Percentiles rank a stretch among this genome's conserved stretches.
Conservation (phyloP, 1,140 invertebrate genomes). For the Drosophila micromelanica region DNA sequence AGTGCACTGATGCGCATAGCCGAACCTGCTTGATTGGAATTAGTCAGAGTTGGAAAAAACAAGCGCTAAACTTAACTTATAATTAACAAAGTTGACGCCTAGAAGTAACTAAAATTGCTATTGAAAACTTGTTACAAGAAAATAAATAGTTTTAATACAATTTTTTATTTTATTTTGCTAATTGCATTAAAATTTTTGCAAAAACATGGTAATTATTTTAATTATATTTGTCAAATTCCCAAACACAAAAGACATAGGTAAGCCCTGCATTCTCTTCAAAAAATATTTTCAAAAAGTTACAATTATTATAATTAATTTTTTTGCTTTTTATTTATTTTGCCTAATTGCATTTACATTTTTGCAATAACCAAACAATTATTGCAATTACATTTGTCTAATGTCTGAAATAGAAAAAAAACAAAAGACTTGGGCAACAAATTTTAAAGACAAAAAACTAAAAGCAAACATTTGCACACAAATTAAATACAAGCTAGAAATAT, state of each 20-base stretch:
- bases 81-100: too few species aligned
- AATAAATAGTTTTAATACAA: not conserved
- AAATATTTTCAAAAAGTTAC: conserved; percentile 8
- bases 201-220: too few species aligned
- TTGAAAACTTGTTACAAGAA: not conserved
- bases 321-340: not conserved
- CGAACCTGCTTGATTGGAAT: not conserved
- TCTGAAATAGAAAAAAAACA: conserved; percentile 25
- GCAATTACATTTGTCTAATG: conserved; percentile 32
- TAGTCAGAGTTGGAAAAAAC: too few species aligned
- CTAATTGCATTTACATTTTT: conserved; percentile 47
- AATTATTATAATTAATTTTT: not conserved
- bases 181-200: too few species aligned
- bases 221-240: too few species aligned
- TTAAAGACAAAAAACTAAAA: conserved; percentile 30
- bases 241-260: too few species aligned
- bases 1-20: conserved; percentile 11
- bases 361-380: conserved; percentile 33
- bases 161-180: too few species aligned
- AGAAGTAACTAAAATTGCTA: not conserved
- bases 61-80: not conserved
- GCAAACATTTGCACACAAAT: conserved; percentile 60
- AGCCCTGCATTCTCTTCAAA: not conserved
- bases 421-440: conserved; percentile 65
- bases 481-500: conserved; percentile 65